Conservation (phyloP, 2,797 vertebrate species). For the Paratrypauchen microcephalus region DNA sequence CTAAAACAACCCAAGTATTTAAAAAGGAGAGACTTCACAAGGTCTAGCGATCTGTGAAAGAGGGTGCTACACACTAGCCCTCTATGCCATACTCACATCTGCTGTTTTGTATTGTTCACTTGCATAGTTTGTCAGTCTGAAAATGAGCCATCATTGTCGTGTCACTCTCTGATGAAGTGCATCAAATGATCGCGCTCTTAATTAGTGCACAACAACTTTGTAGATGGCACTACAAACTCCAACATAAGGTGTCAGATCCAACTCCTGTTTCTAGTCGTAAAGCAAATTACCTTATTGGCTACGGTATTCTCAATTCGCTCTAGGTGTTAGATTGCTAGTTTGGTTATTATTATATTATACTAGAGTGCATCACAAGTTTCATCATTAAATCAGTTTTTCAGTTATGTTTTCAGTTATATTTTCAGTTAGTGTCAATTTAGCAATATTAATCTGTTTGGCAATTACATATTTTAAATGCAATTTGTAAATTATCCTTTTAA, state of each 20-base stretch:
- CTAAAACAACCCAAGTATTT: too few relatives aligned
- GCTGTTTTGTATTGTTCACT: background rate
- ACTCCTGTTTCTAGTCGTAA: background rate
- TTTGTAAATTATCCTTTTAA: too few relatives aligned
- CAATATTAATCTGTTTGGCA: background rate
- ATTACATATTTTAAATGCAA: too few relatives aligned
- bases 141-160: background rate
- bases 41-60: background rate
- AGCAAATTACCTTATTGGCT: background rate
- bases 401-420: too few relatives aligned
- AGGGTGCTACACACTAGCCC: background rate
- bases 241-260: background rate
- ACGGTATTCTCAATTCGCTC: background rate
- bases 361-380: background rate
- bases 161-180: background rate
- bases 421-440: background rate
- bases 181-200: background rate
- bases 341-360: background rate
- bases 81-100: background rate
- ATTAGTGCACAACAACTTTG: background rate
- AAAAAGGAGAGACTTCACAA: too few relatives aligned
- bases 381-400: background rate
- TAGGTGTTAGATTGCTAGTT: background rate
- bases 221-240: background rate
- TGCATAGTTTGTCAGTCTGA: background rate